A percentile compares a stretch with the other conserved stretches of the same genome.
phyloP scores from a whole-genome alignment of 2,113 vertebrate genomes.

The Setophaga kirtlandii region DNA sequence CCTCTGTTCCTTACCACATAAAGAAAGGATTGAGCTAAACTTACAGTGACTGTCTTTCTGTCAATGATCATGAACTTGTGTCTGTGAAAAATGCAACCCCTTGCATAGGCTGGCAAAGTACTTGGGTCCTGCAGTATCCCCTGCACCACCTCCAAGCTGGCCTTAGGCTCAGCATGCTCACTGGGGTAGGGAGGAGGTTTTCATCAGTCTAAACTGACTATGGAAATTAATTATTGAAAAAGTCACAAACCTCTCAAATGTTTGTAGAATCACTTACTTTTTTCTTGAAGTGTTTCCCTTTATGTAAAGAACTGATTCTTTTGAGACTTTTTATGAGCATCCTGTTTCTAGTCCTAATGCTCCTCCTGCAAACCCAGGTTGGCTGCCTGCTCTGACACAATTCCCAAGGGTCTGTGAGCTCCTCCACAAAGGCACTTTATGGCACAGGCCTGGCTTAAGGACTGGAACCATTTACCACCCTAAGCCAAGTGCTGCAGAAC shows the following conservation, averaged over 20 bases:
- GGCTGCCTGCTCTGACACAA: background rate
- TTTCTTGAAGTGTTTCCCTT: background rate
- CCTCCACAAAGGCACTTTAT: background rate
- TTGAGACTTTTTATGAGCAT: background rate
- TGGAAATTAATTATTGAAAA: background rate
- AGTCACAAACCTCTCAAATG: background rate
- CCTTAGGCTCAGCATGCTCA: background rate
- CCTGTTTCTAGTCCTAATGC: background rate
- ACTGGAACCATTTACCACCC: background rate
- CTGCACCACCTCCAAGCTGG: background rate
- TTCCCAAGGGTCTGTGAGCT: background rate
- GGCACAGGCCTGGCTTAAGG: background rate
- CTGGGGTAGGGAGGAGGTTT: background rate
- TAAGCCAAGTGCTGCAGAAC: background rate
- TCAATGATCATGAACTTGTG: background rate
- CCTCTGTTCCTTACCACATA: background rate
- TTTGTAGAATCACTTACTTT: background rate
- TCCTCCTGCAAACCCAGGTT: background rate
- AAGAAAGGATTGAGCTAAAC: background rate
- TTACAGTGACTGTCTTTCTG: background rate
- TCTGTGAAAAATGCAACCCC: background rate
- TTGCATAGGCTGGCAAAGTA: background rate
- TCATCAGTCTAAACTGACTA: background rate
- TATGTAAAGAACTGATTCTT: background rate
- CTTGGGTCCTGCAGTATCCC: background rate